Conservation (phyloP, 2,888 invertebrate genomes). For the Plusia festucae region DNA sequence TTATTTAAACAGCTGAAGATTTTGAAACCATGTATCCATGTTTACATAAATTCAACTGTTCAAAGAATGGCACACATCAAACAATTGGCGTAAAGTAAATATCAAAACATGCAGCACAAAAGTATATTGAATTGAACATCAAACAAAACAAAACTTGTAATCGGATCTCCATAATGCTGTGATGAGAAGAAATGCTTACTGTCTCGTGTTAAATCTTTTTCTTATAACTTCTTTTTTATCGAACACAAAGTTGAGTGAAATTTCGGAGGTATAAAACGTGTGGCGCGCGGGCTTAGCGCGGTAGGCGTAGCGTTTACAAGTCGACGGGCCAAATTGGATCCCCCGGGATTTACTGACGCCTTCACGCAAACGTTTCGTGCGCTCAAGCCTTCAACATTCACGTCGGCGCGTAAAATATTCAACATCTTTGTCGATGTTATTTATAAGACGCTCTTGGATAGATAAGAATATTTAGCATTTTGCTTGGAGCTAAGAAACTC, state of each 20-base stretch:
- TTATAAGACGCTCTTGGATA: conserved; percentile 58
- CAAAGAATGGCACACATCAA: conserved; percentile 39
- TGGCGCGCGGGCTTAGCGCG: conserved; percentile 71
- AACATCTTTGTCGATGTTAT: conserved; percentile 71
- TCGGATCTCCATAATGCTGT: conserved; percentile 50
- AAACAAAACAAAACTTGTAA: conserved; percentile 55
- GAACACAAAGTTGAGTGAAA: conserved; percentile 70
- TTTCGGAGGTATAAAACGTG: conserved; percentile 74
- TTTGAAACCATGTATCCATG: conserved; percentile 62
- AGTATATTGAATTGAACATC: conserved; percentile 34
- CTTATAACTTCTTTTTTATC: conserved; percentile 69
- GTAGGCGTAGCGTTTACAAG: conserved; percentile 76
- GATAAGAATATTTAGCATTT: conserved; percentile 58
- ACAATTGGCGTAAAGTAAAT: conserved; percentile 35
- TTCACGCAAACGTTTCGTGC: conserved; percentile 71
- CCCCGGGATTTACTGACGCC: conserved; percentile 80
- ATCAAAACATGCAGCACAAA: conserved; percentile 20
- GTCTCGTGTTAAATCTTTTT: conserved; percentile 64
- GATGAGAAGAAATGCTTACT: conserved; percentile 58
- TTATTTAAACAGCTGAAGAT: conserved; percentile 75
- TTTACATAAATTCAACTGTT: conserved; percentile 52
- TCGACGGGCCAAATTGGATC: conserved; percentile 83
- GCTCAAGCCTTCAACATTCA: conserved; percentile 68
- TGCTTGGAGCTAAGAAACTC: conserved; percentile 30
- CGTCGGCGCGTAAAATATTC: conserved; percentile 78